Conservation (phyloP, 2,797 vertebrate genomes). For the Selene dorsalis region DNA sequence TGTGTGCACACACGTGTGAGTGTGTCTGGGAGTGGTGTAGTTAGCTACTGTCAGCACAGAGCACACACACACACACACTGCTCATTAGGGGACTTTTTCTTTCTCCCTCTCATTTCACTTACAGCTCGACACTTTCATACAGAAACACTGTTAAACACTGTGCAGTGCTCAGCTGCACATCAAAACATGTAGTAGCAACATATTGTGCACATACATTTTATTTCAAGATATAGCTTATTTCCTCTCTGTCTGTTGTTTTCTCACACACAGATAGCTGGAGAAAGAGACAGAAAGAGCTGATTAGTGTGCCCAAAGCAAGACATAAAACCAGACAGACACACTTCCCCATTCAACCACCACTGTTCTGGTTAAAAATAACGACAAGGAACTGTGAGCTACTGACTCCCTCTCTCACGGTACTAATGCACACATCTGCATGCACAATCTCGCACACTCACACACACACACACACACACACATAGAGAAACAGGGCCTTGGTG, state of each 20-base stretch:
- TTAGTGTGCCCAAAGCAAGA: constrained; percentile 61
- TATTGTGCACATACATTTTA: constrained; percentile 27
- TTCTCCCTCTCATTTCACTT: constrained; percentile 59
- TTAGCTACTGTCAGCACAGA: constrained; percentile 72
- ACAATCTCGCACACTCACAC: constrained; percentile 5
- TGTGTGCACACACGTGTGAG: constrained; percentile 55
- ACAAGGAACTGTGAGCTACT: constrained; percentile 75
- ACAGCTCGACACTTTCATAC: constrained; percentile 41
- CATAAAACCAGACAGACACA: constrained; percentile 69
- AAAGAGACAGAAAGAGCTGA: constrained; percentile 51
- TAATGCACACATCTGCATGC: constrained; percentile 65
- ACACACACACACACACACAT: constrained; percentile 29
- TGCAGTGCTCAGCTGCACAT: constrained; percentile 43
- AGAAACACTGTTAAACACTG: constrained; percentile 61
- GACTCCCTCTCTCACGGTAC: constrained; percentile 68
- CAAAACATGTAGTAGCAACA: constrained; percentile 42
- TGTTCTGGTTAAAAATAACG: constrained; percentile 77
- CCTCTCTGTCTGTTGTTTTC: constrained; percentile 27
- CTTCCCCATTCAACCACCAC: constrained; percentile 75
- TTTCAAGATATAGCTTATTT: constrained; percentile 57
- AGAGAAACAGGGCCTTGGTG: constrained; percentile 48
- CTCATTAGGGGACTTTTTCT: constrained; percentile 84
- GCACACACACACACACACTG: constrained; percentile 70
- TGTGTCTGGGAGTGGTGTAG: constrained; percentile 61
- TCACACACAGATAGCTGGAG: constrained; percentile 35